Evolutionary conservation across 2,888 invertebrate genomes (phyloP), one percentile per base, ranked within the genome.

Genomic region (Drosophila heteroneura): DNA sequence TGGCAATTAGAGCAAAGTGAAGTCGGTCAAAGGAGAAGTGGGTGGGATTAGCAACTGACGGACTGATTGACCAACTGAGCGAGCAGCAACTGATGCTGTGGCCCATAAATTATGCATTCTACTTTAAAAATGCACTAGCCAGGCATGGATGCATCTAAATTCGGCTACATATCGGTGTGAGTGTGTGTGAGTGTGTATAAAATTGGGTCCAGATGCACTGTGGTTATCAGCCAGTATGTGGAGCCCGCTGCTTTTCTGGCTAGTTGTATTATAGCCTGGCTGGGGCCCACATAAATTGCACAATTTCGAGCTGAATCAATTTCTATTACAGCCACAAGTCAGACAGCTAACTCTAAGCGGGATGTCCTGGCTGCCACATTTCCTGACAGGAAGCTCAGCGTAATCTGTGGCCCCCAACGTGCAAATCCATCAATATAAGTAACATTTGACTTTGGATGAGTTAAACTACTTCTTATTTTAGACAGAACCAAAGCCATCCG

Each of bases 241-340:
- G 5, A 28, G 26, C 44, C 41, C 47, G 53, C 54, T 51, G 68
- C 39, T 54, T 60, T 66, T 68, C 79, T 82, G 85, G 76, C 65
- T 63, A 60, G 44, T 22, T 41, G 39, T 28, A 44, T 39, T 65
- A 70, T 28, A 32, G 66, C 60, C 52, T 61, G 53, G 59, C 32
- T 57, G 68, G 64, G 69, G 4, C 14, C 67, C 87, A 77, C 84
- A 86, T 77, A 83, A 89, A 91, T 83, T 89, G 84, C 80, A 78
- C 83, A 87, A 83, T 88, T 90, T 75, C 77, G 83, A 79, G 89
- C 71, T 80, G 83, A 87, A 87, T 90, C 87, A 89, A 86, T 86
- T 87, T 83, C 79, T 76, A 86, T 86, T 76, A 76, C 69, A 65
- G 41, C 16, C n/a, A 26, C 30, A n/a, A 10, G 32, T 30, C 58